Percentiles rank a stretch among this genome's conserved stretches.
These are phyloP conservation scores for Teleogryllus oceanicus DNA, from an alignment of 2,888 invertebrate species.

Conservation along the genomic window DNA sequence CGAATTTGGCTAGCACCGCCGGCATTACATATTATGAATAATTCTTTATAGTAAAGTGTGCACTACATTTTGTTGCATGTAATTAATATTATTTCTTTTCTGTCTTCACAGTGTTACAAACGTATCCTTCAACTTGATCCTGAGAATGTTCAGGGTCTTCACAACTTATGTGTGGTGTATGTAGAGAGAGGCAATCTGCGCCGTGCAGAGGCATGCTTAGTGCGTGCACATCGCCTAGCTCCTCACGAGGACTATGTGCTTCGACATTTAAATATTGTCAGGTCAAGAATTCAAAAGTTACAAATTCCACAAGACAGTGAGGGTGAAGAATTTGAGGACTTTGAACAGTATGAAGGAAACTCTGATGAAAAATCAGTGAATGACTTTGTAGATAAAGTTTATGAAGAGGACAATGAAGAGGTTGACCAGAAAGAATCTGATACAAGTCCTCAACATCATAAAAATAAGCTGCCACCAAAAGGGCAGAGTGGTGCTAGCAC, in stretches of 20 bases:
- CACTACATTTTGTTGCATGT: not conserved
- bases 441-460: not conserved
- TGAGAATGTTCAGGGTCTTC: slow-evolving; percentile 87
- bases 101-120: slow-evolving; percentile 72
- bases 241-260: slow-evolving; percentile 89
- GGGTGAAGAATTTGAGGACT: slow-evolving; percentile 26
- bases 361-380: slow-evolving; percentile 21
- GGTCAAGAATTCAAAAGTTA: slow-evolving; percentile 56
- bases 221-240: slow-evolving; percentile 74
- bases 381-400: slow-evolving; percentile 22
- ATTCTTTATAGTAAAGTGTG: no score
- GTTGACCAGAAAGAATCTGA: not conserved
- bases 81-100: not conserved
- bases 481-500: not conserved
- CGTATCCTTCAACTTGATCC: slow-evolving; percentile 83
- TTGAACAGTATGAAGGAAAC: slow-evolving; percentile 23
- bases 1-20: no score
- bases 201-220: slow-evolving; percentile 81
- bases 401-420: slow-evolving; percentile 21
- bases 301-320: slow-evolving; percentile 26
- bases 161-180: slow-evolving; percentile 93
- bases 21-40: no score
- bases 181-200: slow-evolving; percentile 85
- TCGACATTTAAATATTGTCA: slow-evolving; percentile 84
- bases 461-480: not conserved